These are phyloP conservation scores for Tamandua tetradactyla DNA, from an alignment of 2,797 vertebrate genomes.

Conservation along the genomic window DNA sequence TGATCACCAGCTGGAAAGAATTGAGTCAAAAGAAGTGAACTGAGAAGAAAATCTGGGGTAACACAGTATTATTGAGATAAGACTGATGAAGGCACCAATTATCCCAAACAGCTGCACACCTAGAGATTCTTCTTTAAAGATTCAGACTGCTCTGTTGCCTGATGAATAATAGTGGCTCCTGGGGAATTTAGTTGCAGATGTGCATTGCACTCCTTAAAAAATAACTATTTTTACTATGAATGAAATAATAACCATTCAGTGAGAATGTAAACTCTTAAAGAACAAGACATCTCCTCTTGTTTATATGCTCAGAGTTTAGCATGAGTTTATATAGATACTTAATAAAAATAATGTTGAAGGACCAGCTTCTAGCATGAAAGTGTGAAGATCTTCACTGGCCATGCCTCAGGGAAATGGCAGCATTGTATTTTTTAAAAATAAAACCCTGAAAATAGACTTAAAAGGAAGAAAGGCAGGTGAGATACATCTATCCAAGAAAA, in stretches of 20 bases:
- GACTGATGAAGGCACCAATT: too few relatives aligned
- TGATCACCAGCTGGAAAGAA: not conserved
- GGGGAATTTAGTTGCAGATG: not conserved
- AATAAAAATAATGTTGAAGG: not conserved
- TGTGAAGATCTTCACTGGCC: too few relatives aligned
- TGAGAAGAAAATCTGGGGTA: not conserved
- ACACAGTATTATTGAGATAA: not conserved
- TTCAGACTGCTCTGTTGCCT: too few relatives aligned
- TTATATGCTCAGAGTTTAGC: not conserved
- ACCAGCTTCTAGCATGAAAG: too few relatives aligned
- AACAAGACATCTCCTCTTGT: not conserved
- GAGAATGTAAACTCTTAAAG: not conserved
- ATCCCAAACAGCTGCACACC: too few relatives aligned
- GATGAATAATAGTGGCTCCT: not conserved
- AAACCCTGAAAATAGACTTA: too few relatives aligned
- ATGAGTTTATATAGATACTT: not conserved
- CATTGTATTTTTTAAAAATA: too few relatives aligned
- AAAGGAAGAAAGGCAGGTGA: too few relatives aligned
- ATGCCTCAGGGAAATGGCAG: too few relatives aligned
- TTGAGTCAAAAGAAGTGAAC: not conserved
- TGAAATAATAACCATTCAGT: not conserved
- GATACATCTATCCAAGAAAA: too few relatives aligned
- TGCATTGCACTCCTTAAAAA: not conserved
- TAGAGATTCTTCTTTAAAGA: too few relatives aligned
- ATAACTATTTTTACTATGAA: too few relatives aligned